Evolutionary conservation across 2,797 vertebrate genomes (phyloP).

Genomic region (Leptodactylus fallax): DNA sequence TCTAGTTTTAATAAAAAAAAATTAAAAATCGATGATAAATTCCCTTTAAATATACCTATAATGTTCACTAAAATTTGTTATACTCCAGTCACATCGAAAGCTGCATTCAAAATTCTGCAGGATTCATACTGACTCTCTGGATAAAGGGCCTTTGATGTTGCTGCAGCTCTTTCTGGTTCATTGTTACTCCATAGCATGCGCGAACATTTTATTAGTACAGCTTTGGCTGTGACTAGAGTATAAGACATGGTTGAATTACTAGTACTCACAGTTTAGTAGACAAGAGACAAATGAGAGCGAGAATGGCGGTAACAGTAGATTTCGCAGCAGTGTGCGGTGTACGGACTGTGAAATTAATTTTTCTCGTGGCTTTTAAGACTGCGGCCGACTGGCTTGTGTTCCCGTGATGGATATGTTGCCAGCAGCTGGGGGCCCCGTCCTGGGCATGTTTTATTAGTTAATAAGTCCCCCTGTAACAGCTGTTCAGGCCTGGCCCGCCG

Average conservation of each 20-base stretch:
- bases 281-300: neutral
- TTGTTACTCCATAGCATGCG: too few relatives aligned
- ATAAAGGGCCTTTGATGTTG: neutral
- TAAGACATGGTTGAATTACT: neutral
- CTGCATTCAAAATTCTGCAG: neutral
- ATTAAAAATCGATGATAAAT: too few relatives aligned
- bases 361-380: neutral
- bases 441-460: slow-evolving; percentile 26
- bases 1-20: too few relatives aligned
- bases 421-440: slow-evolving; percentile 27
- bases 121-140: too few relatives aligned
- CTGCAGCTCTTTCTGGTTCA: neutral
- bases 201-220: neutral
- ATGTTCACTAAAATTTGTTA: neutral
- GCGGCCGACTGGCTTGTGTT: neutral
- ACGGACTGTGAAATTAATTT: neutral
- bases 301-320: neutral
- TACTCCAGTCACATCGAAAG: neutral
- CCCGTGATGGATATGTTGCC: neutral
- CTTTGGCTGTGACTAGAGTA: neutral
- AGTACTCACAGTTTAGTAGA: too few relatives aligned
- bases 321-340: neutral
- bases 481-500: slow-evolving; percentile 15
- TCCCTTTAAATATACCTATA: too few relatives aligned
- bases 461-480: slow-evolving; percentile 27